Conservation (phyloP, 2,888 invertebrate species). For the Caenorhabditis panamensis region DNA sequence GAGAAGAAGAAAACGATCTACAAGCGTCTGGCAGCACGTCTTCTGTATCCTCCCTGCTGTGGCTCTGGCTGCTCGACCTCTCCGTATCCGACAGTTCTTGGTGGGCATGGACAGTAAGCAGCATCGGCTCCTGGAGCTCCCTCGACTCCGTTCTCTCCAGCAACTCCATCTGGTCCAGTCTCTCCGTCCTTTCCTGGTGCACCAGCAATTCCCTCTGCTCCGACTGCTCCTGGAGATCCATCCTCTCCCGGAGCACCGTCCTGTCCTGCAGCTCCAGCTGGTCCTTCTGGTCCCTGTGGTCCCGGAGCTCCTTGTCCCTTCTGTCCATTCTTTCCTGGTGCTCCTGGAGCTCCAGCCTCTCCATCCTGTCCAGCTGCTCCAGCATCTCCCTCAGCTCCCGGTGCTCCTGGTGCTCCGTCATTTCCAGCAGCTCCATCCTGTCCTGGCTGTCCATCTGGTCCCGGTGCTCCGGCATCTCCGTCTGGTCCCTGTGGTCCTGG, state of each 20-base stretch:
- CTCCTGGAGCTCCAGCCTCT: constrained; percentile 52
- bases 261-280: constrained; percentile 55
- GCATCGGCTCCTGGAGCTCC: constrained; percentile 67
- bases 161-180: constrained; percentile 38
- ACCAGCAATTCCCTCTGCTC: constrained; percentile 44
- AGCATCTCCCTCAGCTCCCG: constrained; percentile 53
- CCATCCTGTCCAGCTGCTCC: constrained; percentile 61
- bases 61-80: constrained; percentile 47
- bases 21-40: constrained; percentile 48
- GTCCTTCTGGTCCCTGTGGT: constrained; percentile 63
- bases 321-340: constrained; percentile 58
- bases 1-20: background rate
- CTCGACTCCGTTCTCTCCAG: constrained; percentile 60
- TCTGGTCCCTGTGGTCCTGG: constrained; percentile 51
- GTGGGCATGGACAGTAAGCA: no score
- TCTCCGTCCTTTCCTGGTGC: no score
- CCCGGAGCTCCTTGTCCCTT: constrained; percentile 58
- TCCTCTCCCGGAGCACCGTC: constrained; percentile 43
- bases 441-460: constrained; percentile 60
- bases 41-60: constrained; percentile 39
- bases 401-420: constrained; percentile 60
- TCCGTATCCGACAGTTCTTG: constrained; percentile 52
- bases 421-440: constrained; percentile 44
- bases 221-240: constrained; percentile 42
- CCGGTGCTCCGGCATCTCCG: constrained; percentile 52